These are phyloP conservation scores for Boulengeromyrus knoepffleri DNA, from an alignment of 2,113 vertebrate genomes.

Conservation along the genomic window DNA sequence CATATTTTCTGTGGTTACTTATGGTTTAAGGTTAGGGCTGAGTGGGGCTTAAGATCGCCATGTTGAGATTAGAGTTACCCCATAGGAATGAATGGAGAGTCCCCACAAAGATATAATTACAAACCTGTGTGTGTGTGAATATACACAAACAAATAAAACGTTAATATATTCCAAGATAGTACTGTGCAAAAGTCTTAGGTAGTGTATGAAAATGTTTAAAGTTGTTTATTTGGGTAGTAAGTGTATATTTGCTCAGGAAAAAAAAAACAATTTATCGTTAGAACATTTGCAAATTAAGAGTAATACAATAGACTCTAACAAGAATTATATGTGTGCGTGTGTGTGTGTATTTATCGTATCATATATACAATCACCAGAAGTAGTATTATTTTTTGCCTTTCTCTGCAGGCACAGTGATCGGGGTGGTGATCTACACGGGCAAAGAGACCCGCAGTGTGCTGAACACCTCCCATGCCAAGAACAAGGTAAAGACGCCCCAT, in stretches of 20 bases:
- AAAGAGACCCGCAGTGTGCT: constrained; percentile 95
- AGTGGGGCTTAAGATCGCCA: no score
- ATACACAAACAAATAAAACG: no score
- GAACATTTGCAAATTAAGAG: neutral
- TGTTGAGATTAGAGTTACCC: no score
- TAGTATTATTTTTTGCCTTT: constrained; percentile 28
- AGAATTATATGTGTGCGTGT: neutral
- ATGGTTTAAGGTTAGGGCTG: no score
- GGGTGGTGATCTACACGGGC: constrained; percentile 96
- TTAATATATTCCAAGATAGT: neutral
- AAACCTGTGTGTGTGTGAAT: neutral
- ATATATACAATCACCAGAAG: no score
- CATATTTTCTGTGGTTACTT: no score
- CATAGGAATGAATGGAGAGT: no score
- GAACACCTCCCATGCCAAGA: constrained; percentile 93
- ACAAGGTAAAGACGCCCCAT: constrained; percentile 68
- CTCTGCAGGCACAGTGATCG: constrained; percentile 89
- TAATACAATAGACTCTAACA: neutral
- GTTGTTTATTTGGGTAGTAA: neutral
- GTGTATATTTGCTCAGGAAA: neutral
- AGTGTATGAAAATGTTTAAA: neutral
- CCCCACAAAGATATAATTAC: no score
- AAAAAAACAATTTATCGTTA: neutral
- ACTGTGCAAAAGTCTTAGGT: neutral
- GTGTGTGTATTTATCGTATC: neutral